Conservation (phyloP, 2,888 invertebrate genomes). For the Lepidochrysops patricia region DNA sequence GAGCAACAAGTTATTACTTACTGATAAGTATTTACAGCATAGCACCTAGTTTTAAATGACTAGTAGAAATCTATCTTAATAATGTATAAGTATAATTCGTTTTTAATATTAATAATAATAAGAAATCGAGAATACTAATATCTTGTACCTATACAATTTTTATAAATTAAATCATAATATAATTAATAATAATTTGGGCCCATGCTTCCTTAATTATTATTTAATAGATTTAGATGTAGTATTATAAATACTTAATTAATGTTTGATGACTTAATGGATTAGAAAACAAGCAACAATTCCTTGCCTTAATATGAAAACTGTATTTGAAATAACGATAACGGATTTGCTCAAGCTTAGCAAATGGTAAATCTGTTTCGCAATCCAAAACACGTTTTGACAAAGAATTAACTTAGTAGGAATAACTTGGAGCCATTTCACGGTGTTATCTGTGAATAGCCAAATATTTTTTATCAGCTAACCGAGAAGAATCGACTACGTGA, state of each 20-base stretch:
- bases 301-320: neutral
- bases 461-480: conserved; percentile 1
- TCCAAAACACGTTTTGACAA: neutral
- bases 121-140: too few species aligned
- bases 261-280: neutral
- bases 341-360: neutral
- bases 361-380: neutral
- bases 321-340: neutral
- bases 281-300: neutral
- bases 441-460: neutral
- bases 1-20: neutral
- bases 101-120: too few species aligned
- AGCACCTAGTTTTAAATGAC: neutral
- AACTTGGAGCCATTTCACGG: conserved; percentile 5
- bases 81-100: too few species aligned
- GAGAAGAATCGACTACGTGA: conserved; percentile 15
- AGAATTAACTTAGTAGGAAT: conserved; percentile 1
- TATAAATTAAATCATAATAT: too few species aligned
- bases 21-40: too few species aligned
- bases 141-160: too few species aligned
- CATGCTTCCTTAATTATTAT: neutral
- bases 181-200: too few species aligned
- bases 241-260: too few species aligned
- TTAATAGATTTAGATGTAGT: too few species aligned
- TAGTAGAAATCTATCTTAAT: too few species aligned